These are phyloP conservation scores for Aphrophora alni DNA, from an alignment of 2,888 invertebrate species.

Conservation along the genomic window DNA sequence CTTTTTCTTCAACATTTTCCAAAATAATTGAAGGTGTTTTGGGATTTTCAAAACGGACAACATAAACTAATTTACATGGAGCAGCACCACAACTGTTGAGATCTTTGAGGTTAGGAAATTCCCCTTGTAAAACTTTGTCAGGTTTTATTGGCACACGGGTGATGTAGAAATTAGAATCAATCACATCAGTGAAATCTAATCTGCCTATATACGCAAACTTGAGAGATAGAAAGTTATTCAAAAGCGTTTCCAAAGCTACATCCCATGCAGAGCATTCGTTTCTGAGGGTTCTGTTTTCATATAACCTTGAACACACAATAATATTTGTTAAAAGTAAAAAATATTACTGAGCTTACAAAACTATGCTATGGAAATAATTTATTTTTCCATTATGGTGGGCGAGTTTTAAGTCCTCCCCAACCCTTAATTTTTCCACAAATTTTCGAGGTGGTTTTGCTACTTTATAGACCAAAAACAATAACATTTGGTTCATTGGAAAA, in stretches of 20 bases:
- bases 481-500: no score
- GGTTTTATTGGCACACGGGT: not conserved
- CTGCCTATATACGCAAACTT: slow-evolving; percentile 69
- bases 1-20: not conserved
- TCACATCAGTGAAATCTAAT: slow-evolving; percentile 67
- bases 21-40: not conserved
- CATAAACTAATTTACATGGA: slow-evolving; percentile 13
- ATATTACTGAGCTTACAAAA: no score
- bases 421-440: no score
- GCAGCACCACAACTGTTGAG: not conserved
- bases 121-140: not conserved
- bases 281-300: slow-evolving; percentile 28
- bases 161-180: slow-evolving; percentile 56
- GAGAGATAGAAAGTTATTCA: slow-evolving; percentile 65
- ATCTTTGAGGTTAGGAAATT: slow-evolving; percentile 21
- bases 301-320: slow-evolving; percentile 17
- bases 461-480: no score
- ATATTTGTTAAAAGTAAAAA: no score
- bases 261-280: slow-evolving; percentile 63
- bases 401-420: no score
- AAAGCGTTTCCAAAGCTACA: slow-evolving; percentile 65
- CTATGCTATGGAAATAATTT: no score
- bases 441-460: no score
- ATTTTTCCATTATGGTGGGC: no score
- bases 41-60: not conserved